phyloP scores from a whole-genome alignment of 2,797 vertebrate species.

The Microcaecilia unicolor region DNA sequence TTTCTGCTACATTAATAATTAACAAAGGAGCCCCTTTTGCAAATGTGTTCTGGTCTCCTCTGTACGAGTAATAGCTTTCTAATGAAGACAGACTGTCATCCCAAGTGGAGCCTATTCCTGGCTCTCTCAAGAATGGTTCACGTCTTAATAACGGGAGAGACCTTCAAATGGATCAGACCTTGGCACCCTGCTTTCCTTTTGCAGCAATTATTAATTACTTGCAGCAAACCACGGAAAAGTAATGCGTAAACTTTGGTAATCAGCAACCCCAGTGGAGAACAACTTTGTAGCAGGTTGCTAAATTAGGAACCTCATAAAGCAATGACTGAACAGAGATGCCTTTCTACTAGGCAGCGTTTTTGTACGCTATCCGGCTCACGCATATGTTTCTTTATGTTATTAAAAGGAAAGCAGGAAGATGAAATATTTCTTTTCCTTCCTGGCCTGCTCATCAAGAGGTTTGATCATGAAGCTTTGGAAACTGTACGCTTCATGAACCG shows the following conservation, averaged over 20 bases:
- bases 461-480: too few species aligned
- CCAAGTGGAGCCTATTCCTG: slow-evolving; percentile 10
- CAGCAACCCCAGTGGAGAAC: background rate
- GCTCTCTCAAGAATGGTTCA: slow-evolving; percentile 4
- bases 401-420: too few species aligned
- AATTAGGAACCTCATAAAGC: background rate
- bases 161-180: background rate
- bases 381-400: too few species aligned
- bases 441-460: too few species aligned
- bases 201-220: slow-evolving; percentile 4
- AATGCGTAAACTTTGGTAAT: slow-evolving; percentile 1
- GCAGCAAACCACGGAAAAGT: background rate
- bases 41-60: slow-evolving; percentile 10
- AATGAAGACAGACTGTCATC: slow-evolving; percentile 6
- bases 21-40: slow-evolving; percentile 2
- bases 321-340: too few species aligned
- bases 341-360: too few species aligned
- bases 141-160: slow-evolving; percentile 10
- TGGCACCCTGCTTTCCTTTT: background rate
- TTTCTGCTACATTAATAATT: slow-evolving; percentile 12
- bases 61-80: slow-evolving; percentile 8
- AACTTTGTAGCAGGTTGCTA: background rate
- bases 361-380: too few species aligned
- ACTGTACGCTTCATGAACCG: too few species aligned
- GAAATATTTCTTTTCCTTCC: too few species aligned